Evolutionary conservation across 2,888 invertebrate genomes (phyloP), one percentile per base, ranked within the genome.

Genomic region (Eupithecia tripunctaria): DNA sequence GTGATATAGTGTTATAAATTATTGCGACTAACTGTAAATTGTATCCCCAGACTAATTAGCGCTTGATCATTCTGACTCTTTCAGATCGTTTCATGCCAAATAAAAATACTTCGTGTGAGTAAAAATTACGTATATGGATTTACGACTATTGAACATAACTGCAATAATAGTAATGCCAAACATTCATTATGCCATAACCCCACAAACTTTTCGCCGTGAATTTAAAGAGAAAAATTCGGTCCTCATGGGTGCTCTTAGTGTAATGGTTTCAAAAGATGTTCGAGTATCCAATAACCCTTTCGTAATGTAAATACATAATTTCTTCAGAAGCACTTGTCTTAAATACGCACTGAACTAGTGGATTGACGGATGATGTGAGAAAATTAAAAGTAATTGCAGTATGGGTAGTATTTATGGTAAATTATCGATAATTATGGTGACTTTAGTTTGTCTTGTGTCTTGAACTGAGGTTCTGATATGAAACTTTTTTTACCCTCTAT

Each of bases 361-460:
- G 59, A 71, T 69, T 72, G 76, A 76, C 66, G 63, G 60, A 76
- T 70, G 76, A 74, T 71, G 76, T 77, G 72, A 67, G 72, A 76
- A 75, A 72, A 74, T 68, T 67, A 69, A 70, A 73, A 74, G 73
- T 43, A 67, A 69, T n/a, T 38, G 15, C 38, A 14, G 21, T 18
- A 36, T 38, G 18, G 36, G 59, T 62, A 69, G 67, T 27, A 59
- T 62, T 63, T 63, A 62, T 18, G 18, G 62, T 62, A 62, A 62
- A 32, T 29, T 29, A 63, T 60, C 7, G 18, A 56, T 56, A 56
- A 56, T 56, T 56, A 25, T 60, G 60, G 29, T 18, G 2, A 18
- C 14, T 0, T 12, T 7, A 29, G 12, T 18, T 14, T 29, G 29
- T 7, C 59, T 25, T 27, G 18, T 60, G 18, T 60, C 27, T 60